A percentile compares a stretch with the other conserved stretches of the same genome.
phyloP scores from a whole-genome alignment of 2,888 invertebrate genomes.

The Chaitophorus viminalis region DNA sequence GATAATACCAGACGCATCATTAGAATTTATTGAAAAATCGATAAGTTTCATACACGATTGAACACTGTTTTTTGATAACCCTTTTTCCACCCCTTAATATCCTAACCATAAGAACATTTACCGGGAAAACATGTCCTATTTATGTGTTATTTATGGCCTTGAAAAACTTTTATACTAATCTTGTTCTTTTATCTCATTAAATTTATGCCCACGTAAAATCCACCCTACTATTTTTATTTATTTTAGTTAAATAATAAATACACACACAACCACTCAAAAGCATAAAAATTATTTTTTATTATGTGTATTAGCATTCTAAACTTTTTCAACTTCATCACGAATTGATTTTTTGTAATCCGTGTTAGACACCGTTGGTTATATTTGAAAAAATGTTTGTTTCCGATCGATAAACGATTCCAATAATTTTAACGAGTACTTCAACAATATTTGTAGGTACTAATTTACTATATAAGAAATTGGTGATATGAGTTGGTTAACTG shows the following conservation, averaged over 20 bases:
- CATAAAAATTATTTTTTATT: too few relatives aligned
- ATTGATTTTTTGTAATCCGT: too few relatives aligned
- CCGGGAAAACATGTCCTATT: conserved; percentile 23
- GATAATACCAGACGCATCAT: background rate
- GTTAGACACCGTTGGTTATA: too few relatives aligned
- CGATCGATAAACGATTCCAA: too few relatives aligned
- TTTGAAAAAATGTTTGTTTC: too few relatives aligned
- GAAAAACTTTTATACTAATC: conserved; percentile 41
- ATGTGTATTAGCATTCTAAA: conserved; percentile 2
- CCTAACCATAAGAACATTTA: conserved; percentile 35
- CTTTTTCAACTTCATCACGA: background rate
- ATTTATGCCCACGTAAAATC: conserved; percentile 30
- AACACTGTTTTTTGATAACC: conserved; percentile 28
- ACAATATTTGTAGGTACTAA: too few relatives aligned
- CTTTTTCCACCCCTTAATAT: conserved; percentile 24
- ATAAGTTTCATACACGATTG: conserved; percentile 17
- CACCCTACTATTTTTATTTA: background rate
- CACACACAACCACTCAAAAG: background rate
- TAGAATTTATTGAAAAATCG: conserved; percentile 28
- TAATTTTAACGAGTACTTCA: too few relatives aligned
- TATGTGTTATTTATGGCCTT: conserved; percentile 36
- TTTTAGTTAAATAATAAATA: conserved; percentile 1
- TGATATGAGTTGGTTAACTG: too few relatives aligned
- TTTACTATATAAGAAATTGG: too few relatives aligned
- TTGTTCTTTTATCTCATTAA: conserved; percentile 37